Base-by-base conservation (phyloP, 2,797 vertebrate genomes). In the Protosalanx chinensis region DNA sequence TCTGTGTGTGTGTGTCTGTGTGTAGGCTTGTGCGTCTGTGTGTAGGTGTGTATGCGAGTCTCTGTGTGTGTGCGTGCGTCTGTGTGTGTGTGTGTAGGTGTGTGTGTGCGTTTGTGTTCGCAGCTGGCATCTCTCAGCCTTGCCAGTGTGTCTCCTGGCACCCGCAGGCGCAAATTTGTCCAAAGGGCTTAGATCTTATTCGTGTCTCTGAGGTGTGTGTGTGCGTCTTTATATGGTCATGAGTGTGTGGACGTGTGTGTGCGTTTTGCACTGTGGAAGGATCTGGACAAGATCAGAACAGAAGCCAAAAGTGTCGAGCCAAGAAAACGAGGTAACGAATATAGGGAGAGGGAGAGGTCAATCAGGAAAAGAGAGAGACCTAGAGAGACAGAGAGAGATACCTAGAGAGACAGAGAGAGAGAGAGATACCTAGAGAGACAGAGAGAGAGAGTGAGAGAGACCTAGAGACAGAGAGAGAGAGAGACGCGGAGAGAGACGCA, bases 81-180 rank as follows among this genome's bases (percentile, higher is more conserved):
- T 3, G 33, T 41, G 37, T 8, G 37, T 41, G 1, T 41, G 37
- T 10, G 37, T 41, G 1, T 10, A 8, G 2, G 2, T 8, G 37
- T 41, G 37, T 63, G 41, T 41, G 6, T 41, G 37, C 1, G 37
- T 41, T 8, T 41, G 37, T 15, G 58, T 57, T 71, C 62, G 18
- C 53, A 84, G 82, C 87, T 90, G 88, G 87, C 87, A 87, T 82
- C 81, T 81, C 75, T 85, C 85, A 85, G 73, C 65, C 68, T 87
- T 89, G 88, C 87, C 88, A 84, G 81, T 8, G 80, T 90, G 93
- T 94, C 92, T 93, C 81, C 87, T 95, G 92, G 92, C 91, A 93
- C 86, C 85, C 77, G 37, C 82, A 85, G 87, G 83, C 86, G 84
- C 92, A 90, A 93, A 93, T 94, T 93, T 93, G 91, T 93, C 91